Base-by-base conservation (phyloP, 2,113 vertebrate species). In the Elaphurus davidianus region DNA sequence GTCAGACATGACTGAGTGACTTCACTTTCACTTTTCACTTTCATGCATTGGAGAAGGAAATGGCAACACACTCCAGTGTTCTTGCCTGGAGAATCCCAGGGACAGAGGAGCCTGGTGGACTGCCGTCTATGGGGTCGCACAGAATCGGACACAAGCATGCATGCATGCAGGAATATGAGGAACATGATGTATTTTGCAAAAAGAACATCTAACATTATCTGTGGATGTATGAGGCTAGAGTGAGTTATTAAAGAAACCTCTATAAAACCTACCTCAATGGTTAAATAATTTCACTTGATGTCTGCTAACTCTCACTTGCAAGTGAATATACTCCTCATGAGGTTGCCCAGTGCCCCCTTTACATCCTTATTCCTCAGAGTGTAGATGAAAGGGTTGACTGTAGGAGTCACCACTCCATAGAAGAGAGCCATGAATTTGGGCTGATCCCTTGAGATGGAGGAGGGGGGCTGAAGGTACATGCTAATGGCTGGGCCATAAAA, bases 371-470 rank as follows among this genome's bases (percentile, higher is more conserved):
- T 96, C 33, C 91, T 78, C 60, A 96, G 12, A 5, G 76, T 88
- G 13, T 96, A 96, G 88, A 96, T 97, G 50, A 96, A 97, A 52
- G 87, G 87, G 43, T 96, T 96, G 33, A 97, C 87, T 54, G 76
- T 36, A 57, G 97, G 83, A 19, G 92, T 96, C 47, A 97, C 23
- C 3, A 97, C 97, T 50, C 55, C 95, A 67, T 92, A 97, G 82
- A 97, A 94, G 60, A 97, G 89, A 3, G 89, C 85, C 86, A 96
- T 95, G 40, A 84, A 94, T 57, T 97, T 98, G 71, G 79, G 84
- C 5, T 92, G 74, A 45, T 94, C 91, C 5, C 59, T 96, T 59
- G 89, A 79, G 4, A 71, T 95, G 55, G 90, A 87, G 17, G 91
- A 94, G 0, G 88, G 43, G 0, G 96, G 81, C 60, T 96, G 97